These are phyloP conservation scores for Diachasmimorpha longicaudata DNA, from an alignment of 1,140 invertebrate species.

Conservation along the genomic window DNA sequence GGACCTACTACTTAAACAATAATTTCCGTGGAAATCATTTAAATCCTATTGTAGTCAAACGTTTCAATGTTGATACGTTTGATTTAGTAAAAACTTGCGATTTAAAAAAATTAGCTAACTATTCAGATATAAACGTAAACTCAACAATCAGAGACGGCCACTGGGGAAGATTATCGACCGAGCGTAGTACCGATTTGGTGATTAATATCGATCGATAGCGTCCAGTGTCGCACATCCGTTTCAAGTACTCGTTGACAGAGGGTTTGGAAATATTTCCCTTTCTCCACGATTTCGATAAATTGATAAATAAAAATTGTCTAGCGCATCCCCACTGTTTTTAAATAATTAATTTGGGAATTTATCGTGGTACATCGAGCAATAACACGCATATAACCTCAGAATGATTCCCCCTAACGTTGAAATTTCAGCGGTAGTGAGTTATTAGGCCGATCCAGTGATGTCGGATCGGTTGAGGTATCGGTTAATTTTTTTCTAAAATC, in stretches of 20 bases:
- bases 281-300: background rate
- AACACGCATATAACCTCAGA: background rate
- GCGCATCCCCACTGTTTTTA: background rate
- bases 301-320: background rate
- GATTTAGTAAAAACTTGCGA: background rate
- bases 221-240: slow-evolving; percentile 33
- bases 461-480: background rate
- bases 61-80: slow-evolving; percentile 5
- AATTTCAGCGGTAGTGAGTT: background rate
- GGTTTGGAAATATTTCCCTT: slow-evolving; percentile 39
- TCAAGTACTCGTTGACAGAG: slow-evolving; percentile 51
- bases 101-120: slow-evolving; percentile 52
- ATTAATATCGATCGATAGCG: slow-evolving; percentile 34
- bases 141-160: slow-evolving; percentile 54
- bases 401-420: background rate
- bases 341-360: background rate
- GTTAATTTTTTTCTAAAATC: slow-evolving; percentile 10
- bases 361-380: background rate
- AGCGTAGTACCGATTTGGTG: background rate
- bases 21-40: slow-evolving; percentile 24
- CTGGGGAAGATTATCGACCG: slow-evolving; percentile 28
- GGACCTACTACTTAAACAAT: slow-evolving; percentile 21
- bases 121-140: slow-evolving; percentile 56
- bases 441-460: background rate
- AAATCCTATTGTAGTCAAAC: slow-evolving; percentile 25